Evolutionary conservation across 2,888 invertebrate species (phyloP), one percentile per base, ranked within the genome.

Genomic region (Cheiracanthium punctorium): DNA sequence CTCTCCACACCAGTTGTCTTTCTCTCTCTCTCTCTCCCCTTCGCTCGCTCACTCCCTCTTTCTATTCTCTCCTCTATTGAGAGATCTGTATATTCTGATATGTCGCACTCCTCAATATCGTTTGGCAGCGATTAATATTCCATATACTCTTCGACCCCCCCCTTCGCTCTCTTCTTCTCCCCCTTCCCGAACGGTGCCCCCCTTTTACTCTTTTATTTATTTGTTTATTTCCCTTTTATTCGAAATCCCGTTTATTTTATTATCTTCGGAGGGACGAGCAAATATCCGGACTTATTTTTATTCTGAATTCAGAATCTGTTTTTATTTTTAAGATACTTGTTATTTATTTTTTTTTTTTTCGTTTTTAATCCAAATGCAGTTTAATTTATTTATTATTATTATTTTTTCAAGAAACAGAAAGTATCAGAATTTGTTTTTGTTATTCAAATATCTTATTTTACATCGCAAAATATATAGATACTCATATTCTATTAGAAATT

Each of bases 71-170:
- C 37, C 32, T 67, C 30, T 65, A 65, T 64, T 43, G 76, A 65
- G 71, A 30, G 72, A 77, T 76, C 37, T 65, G 33, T 72, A 48
- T 67, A 43, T 71, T 76, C 72, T 64, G 58, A 77, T n/a, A 77
- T 82, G 65, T 77, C 20, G 30, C 64, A 32, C 71, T 79, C 70
- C 71, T 37, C 28, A 17, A 69, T 69, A 24, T 58, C 58, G 58
- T 58, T 58, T 24, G 58, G 58, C 20, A 58, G 58, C 58, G 58
- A 58, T 58, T 58, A 58, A 58, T 58, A 58, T 58, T 58, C 58
- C 58, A 24, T 20, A 17, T 17, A 48, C 43, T 37, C 37, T 37
- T 7, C 37, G 7, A 4, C 43, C 43, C 43, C 43, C 17, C 43
- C 43, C 43, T 17, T 17, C 5, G 1, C 43, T 48, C 17, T 2